Evolutionary conservation across 2,888 invertebrate genomes (phyloP).

Genomic region (Torymus tubicola): DNA sequence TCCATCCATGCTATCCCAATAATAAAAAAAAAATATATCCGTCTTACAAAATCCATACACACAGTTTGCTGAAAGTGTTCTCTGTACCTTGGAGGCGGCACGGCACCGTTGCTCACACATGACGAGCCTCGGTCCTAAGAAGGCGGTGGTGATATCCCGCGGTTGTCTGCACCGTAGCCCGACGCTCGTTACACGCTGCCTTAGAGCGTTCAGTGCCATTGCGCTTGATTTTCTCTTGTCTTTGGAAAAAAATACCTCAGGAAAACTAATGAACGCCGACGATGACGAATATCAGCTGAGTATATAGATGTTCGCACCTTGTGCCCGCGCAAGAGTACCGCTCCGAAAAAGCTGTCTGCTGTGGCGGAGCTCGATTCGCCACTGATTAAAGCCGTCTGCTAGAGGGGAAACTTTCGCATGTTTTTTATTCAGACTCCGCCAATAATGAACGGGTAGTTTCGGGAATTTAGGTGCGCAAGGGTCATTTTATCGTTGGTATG

Average conservation of each 20-base stretch:
- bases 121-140: slow-evolving; percentile 39
- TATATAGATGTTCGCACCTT: too few relatives aligned
- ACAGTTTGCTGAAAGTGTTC: too few relatives aligned
- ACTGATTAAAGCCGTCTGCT: slow-evolving; percentile 14
- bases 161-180: slow-evolving; percentile 28
- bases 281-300: slow-evolving; percentile 38
- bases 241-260: too few relatives aligned
- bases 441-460: too few relatives aligned
- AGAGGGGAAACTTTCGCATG: slow-evolving; percentile 12
- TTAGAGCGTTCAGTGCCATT: slow-evolving; percentile 52
- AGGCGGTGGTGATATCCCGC: slow-evolving; percentile 35
- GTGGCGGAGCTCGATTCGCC: neutral
- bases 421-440: too few relatives aligned
- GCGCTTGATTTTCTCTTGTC: neutral
- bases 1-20: too few relatives aligned
- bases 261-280: too few relatives aligned
- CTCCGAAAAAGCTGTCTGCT: slow-evolving; percentile 43
- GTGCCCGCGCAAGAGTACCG: too few relatives aligned
- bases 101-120: slow-evolving; percentile 52
- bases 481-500: too few relatives aligned
- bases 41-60: too few relatives aligned
- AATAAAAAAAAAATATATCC: too few relatives aligned
- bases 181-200: slow-evolving; percentile 23
- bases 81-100: slow-evolving; percentile 42
- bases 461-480: too few relatives aligned